Conservation (phyloP, 2,113 vertebrate species). For the Apeltes quadracus region DNA sequence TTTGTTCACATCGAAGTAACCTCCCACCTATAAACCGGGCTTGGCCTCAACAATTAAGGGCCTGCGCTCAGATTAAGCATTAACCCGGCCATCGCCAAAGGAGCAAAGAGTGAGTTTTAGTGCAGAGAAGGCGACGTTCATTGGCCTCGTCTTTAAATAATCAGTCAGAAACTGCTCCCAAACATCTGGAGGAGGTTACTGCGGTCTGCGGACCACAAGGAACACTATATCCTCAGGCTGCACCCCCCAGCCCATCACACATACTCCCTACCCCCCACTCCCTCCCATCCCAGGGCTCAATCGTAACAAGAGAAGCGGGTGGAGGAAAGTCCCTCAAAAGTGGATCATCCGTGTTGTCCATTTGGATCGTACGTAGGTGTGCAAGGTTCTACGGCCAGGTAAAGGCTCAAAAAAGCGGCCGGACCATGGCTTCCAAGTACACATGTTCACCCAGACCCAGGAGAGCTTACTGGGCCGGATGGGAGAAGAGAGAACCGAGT, state of each 20-base stretch:
- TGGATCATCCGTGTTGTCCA: background rate
- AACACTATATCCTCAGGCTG: slow-evolving; percentile 28
- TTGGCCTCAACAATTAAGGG: slow-evolving; percentile 49
- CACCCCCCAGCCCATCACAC: slow-evolving; percentile 34
- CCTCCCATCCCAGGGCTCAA: background rate
- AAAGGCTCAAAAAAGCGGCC: background rate
- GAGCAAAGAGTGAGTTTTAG: slow-evolving; percentile 58
- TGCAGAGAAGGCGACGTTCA: slow-evolving; percentile 51
- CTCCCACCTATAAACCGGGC: slow-evolving; percentile 68
- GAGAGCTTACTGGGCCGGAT: slow-evolving; percentile 38
- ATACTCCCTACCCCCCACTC: slow-evolving; percentile 2
- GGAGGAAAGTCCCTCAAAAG: background rate
- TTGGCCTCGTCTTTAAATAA: slow-evolving; percentile 45
- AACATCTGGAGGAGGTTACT: slow-evolving; percentile 74
- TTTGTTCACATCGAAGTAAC: slow-evolving; percentile 28
- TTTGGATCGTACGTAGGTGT: background rate
- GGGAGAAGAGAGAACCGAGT: slow-evolving; percentile 21
- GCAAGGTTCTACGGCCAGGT: background rate
- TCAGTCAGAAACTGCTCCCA: slow-evolving; percentile 41
- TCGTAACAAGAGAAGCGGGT: background rate
- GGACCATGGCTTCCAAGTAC: background rate
- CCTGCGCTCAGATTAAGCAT: slow-evolving; percentile 73
- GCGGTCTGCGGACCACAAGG: slow-evolving; percentile 51
- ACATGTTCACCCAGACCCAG: background rate
- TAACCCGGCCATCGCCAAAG: slow-evolving; percentile 64